Percentiles rank a stretch among this genome's conserved stretches.
Evolutionary conservation across 2,113 vertebrate species (phyloP).

Genomic region (Cyphomyrus discorhynchus): DNA sequence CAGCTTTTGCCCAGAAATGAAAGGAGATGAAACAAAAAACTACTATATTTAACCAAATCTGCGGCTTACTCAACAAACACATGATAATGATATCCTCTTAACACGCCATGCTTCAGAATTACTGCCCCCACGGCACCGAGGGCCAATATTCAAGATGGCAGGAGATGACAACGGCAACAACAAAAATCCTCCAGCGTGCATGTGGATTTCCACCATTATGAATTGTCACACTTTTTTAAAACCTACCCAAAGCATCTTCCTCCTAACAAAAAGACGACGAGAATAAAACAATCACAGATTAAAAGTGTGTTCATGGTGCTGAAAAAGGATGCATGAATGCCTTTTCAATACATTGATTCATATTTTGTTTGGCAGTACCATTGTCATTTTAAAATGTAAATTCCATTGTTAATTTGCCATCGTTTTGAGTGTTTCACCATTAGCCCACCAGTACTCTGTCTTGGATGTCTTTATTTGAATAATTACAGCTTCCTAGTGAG

Average conservation of each 20-base stretch:
- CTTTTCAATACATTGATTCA: not conserved
- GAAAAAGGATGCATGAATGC: not conserved
- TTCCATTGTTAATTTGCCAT: not conserved
- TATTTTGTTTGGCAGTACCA: not conserved
- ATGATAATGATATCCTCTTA: slow-evolving; percentile 72
- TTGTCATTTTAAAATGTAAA: not conserved
- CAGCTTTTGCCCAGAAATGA: slow-evolving; percentile 63
- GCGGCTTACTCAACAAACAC: slow-evolving; percentile 62
- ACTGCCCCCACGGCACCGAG: slow-evolving; percentile 48
- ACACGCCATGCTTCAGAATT: slow-evolving; percentile 57
- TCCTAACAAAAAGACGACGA: not conserved
- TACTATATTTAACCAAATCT: slow-evolving; percentile 72
- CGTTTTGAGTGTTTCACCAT: not conserved
- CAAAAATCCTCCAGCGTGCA: not conserved
- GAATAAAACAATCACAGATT: slow-evolving; percentile 13
- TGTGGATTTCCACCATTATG: slow-evolving; percentile 14
- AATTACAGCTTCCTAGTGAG: not conserved
- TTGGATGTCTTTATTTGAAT: slow-evolving; percentile 2
- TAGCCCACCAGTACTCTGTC: not conserved
- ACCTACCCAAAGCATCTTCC: slow-evolving; percentile 8
- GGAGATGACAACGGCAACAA: slow-evolving; percentile 41
- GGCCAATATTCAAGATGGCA: slow-evolving; percentile 54
- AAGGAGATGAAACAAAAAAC: slow-evolving; percentile 51
- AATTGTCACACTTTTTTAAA: not conserved
- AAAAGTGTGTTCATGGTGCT: slow-evolving; percentile 4